Percentiles rank a stretch among this genome's conserved stretches.
Conservation (phyloP, 2,113 vertebrate genomes). For the Megalops atlanticus region DNA sequence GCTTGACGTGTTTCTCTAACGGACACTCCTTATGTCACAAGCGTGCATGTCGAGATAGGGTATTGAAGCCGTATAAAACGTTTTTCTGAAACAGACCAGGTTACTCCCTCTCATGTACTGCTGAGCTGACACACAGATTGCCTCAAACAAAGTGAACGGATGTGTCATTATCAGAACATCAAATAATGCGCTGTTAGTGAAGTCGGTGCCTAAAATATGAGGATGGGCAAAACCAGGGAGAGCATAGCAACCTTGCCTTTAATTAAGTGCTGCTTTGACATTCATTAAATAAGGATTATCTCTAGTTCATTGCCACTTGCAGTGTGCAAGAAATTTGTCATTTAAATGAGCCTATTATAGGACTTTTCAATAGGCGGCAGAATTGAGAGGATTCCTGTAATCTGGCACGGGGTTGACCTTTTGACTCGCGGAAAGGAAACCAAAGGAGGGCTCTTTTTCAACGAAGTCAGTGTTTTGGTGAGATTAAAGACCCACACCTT, state of each 20-base stretch:
- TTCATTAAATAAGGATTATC: constrained; percentile 55
- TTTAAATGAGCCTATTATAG: constrained; percentile 36
- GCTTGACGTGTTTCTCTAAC: constrained; percentile 13
- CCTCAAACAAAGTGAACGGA: neutral
- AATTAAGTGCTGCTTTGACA: constrained; percentile 46
- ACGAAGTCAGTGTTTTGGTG: neutral
- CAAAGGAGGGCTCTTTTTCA: neutral
- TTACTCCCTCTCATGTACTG: neutral
- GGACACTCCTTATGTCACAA: neutral
- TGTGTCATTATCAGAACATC: constrained; percentile 3
- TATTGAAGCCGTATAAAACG: neutral
- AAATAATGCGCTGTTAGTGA: constrained; percentile 27
- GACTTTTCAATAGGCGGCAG: constrained; percentile 19
- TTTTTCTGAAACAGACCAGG: neutral
- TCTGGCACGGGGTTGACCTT: constrained; percentile 30
- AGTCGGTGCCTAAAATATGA: constrained; percentile 28
- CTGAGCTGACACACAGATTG: neutral
- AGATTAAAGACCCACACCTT: neutral
- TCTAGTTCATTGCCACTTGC: constrained; percentile 42
- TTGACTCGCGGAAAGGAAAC: neutral
- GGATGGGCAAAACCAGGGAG: neutral
- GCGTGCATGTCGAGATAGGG: neutral
- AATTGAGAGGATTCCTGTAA: constrained; percentile 25
- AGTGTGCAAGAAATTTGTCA: constrained; percentile 43
- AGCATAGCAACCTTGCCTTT: constrained; percentile 36